phyloP scores from a whole-genome alignment of 2,888 invertebrate species.

The Mermis nigrescens region DNA sequence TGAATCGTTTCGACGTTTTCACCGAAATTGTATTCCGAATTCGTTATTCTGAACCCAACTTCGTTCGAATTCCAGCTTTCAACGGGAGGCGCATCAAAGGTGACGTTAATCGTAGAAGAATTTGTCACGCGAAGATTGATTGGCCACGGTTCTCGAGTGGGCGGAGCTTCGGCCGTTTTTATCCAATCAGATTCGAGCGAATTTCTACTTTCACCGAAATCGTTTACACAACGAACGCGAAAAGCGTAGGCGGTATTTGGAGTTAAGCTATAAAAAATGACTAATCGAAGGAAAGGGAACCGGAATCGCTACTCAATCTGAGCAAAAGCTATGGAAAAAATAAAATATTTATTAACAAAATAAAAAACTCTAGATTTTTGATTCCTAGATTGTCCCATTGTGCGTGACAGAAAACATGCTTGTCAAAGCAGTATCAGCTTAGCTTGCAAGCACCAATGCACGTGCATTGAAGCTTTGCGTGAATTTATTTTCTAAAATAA shows the following conservation, averaged over 20 bases:
- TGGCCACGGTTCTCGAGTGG: constrained; percentile 57
- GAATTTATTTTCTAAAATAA: too few relatives aligned
- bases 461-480: too few relatives aligned
- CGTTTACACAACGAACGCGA: constrained; percentile 81
- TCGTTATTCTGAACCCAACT: constrained; percentile 69
- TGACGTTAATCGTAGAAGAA: not conserved
- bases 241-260: constrained; percentile 49
- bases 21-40: constrained; percentile 32
- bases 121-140: constrained; percentile 39
- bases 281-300: not conserved
- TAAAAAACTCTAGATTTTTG: not conserved
- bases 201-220: constrained; percentile 77
- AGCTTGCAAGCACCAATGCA: too few relatives aligned
- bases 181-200: constrained; percentile 70
- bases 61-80: constrained; percentile 37
- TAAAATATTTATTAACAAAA: not conserved
- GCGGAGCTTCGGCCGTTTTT: constrained; percentile 69
- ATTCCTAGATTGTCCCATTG: not conserved
- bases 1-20: too few relatives aligned
- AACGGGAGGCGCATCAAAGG: constrained; percentile 28
- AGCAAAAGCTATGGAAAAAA: too few relatives aligned
- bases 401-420: too few relatives aligned
- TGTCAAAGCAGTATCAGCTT: too few relatives aligned
- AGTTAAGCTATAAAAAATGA: not conserved
- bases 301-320: too few relatives aligned